Evolutionary conservation across 2,113 vertebrate species (phyloP).

Genomic region (Falco punctatus): DNA sequence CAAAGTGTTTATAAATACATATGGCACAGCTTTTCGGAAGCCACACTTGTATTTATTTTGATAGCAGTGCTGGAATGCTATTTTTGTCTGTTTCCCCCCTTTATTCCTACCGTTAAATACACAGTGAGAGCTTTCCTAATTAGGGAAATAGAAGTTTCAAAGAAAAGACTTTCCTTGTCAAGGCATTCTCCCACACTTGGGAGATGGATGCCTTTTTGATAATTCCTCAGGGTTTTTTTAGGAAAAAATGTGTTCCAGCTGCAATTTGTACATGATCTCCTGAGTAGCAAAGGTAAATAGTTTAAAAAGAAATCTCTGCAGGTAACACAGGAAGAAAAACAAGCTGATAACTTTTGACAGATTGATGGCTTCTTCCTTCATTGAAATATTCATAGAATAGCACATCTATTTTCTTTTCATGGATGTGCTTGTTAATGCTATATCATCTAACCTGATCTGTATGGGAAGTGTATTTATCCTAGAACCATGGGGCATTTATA

Average conservation of each 20-base stretch:
- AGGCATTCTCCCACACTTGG: not conserved
- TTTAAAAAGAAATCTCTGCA: not conserved
- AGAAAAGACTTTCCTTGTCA: not conserved
- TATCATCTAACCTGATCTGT: slow-evolving; percentile 55
- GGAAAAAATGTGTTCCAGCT: not conserved
- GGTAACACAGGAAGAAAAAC: not conserved
- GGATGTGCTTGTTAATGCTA: slow-evolving; percentile 63
- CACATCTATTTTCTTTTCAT: slow-evolving; percentile 50
- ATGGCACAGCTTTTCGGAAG: not conserved
- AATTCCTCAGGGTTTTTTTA: not conserved
- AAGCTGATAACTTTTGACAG: slow-evolving; percentile 30
- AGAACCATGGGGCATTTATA: slow-evolving; percentile 40
- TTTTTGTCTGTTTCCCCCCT: not conserved
- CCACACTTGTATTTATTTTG: not conserved
- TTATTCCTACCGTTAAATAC: not conserved
- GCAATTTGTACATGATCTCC: not conserved
- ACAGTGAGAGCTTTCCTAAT: not conserved
- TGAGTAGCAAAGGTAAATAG: not conserved
- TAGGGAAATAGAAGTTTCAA: not conserved
- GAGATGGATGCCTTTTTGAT: not conserved
- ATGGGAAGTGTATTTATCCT: slow-evolving; percentile 53
- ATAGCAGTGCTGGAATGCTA: not conserved
- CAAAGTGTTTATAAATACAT: not conserved
- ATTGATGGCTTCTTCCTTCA: slow-evolving; percentile 59
- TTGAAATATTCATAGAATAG: slow-evolving; percentile 70